Evolutionary conservation across 2,113 vertebrate genomes (phyloP).

Genomic region (Callipepla californica): DNA sequence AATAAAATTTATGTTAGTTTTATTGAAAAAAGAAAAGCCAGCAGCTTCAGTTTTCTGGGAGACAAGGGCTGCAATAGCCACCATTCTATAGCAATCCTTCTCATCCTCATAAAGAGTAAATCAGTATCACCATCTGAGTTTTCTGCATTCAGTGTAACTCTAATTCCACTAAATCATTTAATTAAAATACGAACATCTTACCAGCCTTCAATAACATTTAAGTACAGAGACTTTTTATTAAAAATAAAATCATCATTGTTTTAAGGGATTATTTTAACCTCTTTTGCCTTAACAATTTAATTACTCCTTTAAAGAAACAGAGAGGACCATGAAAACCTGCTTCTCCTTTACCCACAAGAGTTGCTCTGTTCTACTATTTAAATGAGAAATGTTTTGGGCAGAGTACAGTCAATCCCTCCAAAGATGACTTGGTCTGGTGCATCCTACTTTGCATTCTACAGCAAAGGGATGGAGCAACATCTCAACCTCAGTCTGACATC

Average conservation of each 20-base stretch:
- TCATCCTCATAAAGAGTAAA: neutral
- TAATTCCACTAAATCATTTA: neutral
- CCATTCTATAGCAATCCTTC: neutral
- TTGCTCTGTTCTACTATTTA: neutral
- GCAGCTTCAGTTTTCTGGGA: neutral
- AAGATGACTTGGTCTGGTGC: neutral
- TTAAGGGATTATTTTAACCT: neutral
- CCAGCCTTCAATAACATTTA: neutral
- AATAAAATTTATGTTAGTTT: conserved; percentile 39
- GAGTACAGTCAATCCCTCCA: fast-evolving
- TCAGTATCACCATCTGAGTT: neutral
- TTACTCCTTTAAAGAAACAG: neutral
- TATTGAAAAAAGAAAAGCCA: neutral
- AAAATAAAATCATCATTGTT: neutral
- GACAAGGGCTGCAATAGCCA: neutral
- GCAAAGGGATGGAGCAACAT: neutral
- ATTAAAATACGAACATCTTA: neutral
- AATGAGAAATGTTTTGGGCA: neutral
- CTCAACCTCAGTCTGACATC: neutral
- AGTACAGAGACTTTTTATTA: neutral
- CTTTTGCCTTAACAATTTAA: neutral
- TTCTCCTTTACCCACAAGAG: neutral
- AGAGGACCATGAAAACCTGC: neutral
- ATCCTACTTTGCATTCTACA: neutral
- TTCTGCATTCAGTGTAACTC: neutral